Conservation (phyloP, 1,140 invertebrate species). For the Bombus sibiricus region DNA sequence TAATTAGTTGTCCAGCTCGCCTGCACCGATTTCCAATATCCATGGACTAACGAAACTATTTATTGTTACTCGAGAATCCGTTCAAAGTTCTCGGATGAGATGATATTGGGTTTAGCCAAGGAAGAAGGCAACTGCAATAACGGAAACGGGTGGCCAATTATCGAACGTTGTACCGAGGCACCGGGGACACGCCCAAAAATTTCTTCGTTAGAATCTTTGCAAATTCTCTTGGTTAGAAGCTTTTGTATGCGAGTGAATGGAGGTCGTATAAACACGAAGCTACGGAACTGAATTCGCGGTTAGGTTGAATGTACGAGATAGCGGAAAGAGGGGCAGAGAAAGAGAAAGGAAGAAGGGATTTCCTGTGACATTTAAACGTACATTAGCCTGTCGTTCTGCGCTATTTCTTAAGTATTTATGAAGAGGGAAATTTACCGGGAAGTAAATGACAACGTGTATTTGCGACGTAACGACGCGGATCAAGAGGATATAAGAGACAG, state of each 20-base stretch:
- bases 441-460: constrained; percentile 56
- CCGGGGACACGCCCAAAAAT: not conserved
- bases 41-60: constrained; percentile 28
- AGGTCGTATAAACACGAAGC: constrained; percentile 1
- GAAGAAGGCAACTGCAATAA: not conserved
- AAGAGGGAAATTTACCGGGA: constrained; percentile 31
- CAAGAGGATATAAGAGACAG: constrained; percentile 21
- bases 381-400: constrained; percentile 49
- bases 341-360: constrained; percentile 29
- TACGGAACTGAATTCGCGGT: not conserved
- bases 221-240: not conserved
- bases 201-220: constrained; percentile 1
- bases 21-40: constrained; percentile 37
- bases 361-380: constrained; percentile 53
- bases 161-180: not conserved
- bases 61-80: constrained; percentile 16
- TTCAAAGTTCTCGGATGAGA: constrained; percentile 26
- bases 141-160: constrained; percentile 33
- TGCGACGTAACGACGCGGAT: constrained; percentile 71
- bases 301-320: not conserved
- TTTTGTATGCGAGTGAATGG: not conserved
- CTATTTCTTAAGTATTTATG: constrained; percentile 53
- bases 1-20: constrained; percentile 50
- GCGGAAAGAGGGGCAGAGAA: constrained; percentile 12
- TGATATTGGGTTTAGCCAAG: constrained; percentile 25